Evolutionary conservation across 2,113 vertebrate genomes (phyloP), one percentile per base, ranked within the genome.

Genomic region (Cnemophilus loriae): DNA sequence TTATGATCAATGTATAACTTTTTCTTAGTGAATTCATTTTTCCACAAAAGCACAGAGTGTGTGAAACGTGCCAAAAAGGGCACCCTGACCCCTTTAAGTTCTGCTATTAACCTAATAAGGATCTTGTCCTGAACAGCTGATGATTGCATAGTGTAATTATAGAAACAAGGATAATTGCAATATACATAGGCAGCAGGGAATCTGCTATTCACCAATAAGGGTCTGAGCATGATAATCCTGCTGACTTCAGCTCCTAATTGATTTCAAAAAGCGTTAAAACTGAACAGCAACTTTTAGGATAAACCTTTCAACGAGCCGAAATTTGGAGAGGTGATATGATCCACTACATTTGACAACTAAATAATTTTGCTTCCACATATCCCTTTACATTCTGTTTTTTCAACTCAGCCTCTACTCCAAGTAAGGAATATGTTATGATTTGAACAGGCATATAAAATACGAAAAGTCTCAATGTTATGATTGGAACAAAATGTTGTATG

Each of bases 31-130:
- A 94, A 97, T 97, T 96, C 87, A 83, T 96, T 98, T 98, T 97
- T 96, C 91, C 64, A 83, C 83, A 90, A 86, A 96, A 95, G 84
- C 68, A 69, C 44, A 11, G 81, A 16, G 37, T 93, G 68, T 44
- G 56, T 95, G 89, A 98, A 92, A 82, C 71, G 82, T 17, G 96
- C 96, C 95, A 96, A 96, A 96, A 97, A 98, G 97, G 97, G 86
- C 97, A 96, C 57, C 73, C 52, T 98, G 98, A 98, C 98, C 97
- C 84, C 95, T 95, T 96, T 96, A 97, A 97, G 53, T 96, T 96
- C 92, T 96, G 59, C 87, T 93, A 97, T 97, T 97, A 98, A 44
- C 97, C 97, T 97, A 98, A 98, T 97, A 98, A 97, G 97, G 97
- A 96, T 94, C 91, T 97, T 93, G 86, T 57, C 87, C 56, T 68